Percentiles rank a stretch among this genome's conserved stretches.
phyloP scores from a whole-genome alignment of 2,113 vertebrate genomes.

The Notiomystis cincta region DNA sequence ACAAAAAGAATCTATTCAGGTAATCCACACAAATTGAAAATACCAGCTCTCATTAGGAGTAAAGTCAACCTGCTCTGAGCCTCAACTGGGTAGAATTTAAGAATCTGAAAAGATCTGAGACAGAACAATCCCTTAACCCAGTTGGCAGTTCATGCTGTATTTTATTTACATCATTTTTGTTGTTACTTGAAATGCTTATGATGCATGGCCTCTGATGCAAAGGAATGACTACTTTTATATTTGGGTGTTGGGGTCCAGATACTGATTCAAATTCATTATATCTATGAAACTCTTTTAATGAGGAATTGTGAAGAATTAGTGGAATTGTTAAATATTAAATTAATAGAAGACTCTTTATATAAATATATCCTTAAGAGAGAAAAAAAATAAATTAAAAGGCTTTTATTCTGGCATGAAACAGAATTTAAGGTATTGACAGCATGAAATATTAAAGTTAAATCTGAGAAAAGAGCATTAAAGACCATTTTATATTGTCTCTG shows the following conservation, averaged over 20 bases:
- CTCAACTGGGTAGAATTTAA: not conserved
- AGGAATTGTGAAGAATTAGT: not conserved
- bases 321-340: not conserved
- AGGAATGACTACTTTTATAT: not conserved
- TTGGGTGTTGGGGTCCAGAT: not conserved
- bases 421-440: not conserved
- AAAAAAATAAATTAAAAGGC: not conserved
- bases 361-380: not conserved
- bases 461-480: not conserved
- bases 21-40: not conserved
- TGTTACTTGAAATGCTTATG: not conserved
- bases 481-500: not conserved
- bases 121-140: not conserved
- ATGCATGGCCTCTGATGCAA: not conserved
- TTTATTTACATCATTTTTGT: not conserved
- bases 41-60: not conserved
- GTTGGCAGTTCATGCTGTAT: not conserved
- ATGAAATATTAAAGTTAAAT: not conserved
- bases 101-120: not conserved
- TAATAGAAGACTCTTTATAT: not conserved
- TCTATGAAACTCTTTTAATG: not conserved
- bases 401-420: not conserved
- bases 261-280: not conserved
- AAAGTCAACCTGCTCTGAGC: not conserved
- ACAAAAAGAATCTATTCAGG: not conserved